A percentile compares a stretch with the other conserved stretches of the same genome.
Conservation (phyloP, 2,888 invertebrate genomes). For the Phaonia tiefii region DNA sequence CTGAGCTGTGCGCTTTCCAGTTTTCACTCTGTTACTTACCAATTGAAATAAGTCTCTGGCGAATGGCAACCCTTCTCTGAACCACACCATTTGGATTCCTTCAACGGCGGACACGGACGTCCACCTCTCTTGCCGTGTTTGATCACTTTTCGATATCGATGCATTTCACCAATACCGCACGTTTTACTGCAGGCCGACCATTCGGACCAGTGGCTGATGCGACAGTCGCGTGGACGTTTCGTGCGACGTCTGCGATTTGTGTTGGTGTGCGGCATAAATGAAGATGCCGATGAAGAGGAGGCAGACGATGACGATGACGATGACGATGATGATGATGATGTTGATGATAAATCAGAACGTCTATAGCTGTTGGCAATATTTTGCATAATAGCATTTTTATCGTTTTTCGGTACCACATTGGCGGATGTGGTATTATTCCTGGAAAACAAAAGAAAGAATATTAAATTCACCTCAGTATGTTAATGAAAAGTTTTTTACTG, state of each 20-base stretch:
- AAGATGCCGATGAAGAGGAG: conserved; percentile 75
- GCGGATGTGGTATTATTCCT: conserved; percentile 71
- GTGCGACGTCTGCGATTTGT: conserved; percentile 74
- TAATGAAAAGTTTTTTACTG: too few relatives aligned
- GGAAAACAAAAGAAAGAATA: conserved; percentile 54
- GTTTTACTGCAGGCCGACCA: conserved; percentile 94
- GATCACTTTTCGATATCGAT: conserved; percentile 88
- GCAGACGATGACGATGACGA: conserved; percentile 69
- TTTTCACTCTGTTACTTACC: conserved; percentile 80
- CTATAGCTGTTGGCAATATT: conserved; percentile 86
- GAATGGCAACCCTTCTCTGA: conserved; percentile 86
- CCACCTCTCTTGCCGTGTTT: conserved; percentile 91
- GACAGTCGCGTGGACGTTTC: conserved; percentile 87
- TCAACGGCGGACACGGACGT: conserved; percentile 89
- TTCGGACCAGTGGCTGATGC: conserved; percentile 91
- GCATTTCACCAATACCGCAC: conserved; percentile 94
- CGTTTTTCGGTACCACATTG: conserved; percentile 81
- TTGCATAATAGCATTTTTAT: conserved; percentile 86
- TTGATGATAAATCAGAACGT: conserved; percentile 75
- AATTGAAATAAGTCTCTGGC: conserved; percentile 83
- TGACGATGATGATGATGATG: conserved; percentile 73
- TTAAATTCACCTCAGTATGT: too few relatives aligned
- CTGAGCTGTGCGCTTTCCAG: too few relatives aligned
- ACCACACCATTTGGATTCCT: conserved; percentile 94
- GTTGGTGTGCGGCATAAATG: conserved; percentile 78